phyloP scores from a whole-genome alignment of 2,797 vertebrate genomes.

The Heliangelus exortis region DNA sequence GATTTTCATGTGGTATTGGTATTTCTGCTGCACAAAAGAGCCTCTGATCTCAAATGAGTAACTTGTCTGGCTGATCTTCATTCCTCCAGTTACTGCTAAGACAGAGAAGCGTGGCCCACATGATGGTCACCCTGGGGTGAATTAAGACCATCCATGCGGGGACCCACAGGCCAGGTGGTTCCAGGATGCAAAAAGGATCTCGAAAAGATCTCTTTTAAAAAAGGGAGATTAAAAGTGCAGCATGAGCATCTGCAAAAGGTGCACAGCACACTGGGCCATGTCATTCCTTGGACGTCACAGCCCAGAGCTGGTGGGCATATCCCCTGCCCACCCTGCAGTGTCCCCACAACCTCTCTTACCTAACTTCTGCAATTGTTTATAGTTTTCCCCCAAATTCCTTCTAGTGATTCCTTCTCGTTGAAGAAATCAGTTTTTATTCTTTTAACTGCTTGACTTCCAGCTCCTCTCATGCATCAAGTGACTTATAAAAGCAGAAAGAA shows the following conservation, averaged over 20 bases:
- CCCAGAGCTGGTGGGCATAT: neutral
- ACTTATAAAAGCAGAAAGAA: neutral
- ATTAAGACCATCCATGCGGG: accelerated
- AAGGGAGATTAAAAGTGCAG: neutral
- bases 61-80: neutral
- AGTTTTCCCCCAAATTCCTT: neutral
- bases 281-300: neutral
- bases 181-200: neutral
- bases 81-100: neutral
- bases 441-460: neutral
- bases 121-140: accelerated
- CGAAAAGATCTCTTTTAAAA: neutral
- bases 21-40: slow-evolving; percentile 55
- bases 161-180: accelerated
- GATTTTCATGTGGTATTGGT: neutral
- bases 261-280: neutral
- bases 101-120: accelerated
- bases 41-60: slow-evolving; percentile 5
- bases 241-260: accelerated
- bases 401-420: neutral
- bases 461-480: neutral
- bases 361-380: neutral
- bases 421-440: neutral
- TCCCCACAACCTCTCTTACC: neutral
- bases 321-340: accelerated